Evolutionary conservation across 2,888 invertebrate species (phyloP).

Genomic region (Spodoptera littoralis): DNA sequence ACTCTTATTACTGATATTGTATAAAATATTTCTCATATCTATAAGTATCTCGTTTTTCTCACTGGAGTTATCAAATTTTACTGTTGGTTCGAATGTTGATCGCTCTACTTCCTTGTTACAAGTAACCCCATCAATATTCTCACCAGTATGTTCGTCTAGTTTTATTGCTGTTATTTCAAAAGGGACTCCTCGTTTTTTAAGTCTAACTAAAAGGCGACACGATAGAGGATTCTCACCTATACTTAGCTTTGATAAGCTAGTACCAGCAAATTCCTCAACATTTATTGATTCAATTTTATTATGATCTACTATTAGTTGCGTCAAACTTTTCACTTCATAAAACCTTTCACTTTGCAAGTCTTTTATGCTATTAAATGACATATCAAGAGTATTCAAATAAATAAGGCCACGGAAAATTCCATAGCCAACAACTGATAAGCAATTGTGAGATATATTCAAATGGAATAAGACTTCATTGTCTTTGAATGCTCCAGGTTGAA

Average conservation of each 20-base stretch:
- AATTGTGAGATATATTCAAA: slow-evolving; percentile 77
- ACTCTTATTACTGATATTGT: slow-evolving; percentile 36
- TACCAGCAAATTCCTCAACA: slow-evolving; percentile 66
- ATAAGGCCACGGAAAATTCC: slow-evolving; percentile 72
- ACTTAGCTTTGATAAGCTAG: slow-evolving; percentile 67
- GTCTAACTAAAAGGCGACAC: slow-evolving; percentile 67
- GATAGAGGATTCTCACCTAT: slow-evolving; percentile 79
- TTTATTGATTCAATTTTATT: slow-evolving; percentile 69
- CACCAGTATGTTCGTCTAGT: slow-evolving; percentile 51
- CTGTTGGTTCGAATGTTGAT: slow-evolving; percentile 5
- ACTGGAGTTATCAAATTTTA: slow-evolving; percentile 14
- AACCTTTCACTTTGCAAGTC: slow-evolving; percentile 73
- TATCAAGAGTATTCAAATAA: slow-evolving; percentile 67
- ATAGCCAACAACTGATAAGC: slow-evolving; percentile 64
- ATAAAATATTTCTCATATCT: slow-evolving; percentile 54
- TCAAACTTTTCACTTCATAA: slow-evolving; percentile 66
- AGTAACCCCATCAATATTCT: slow-evolving; percentile 52
- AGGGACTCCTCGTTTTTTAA: slow-evolving; percentile 51
- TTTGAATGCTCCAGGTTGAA: slow-evolving; percentile 75
- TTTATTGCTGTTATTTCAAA: slow-evolving; percentile 55
- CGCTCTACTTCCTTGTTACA: slow-evolving; percentile 55
- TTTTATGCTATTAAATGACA: slow-evolving; percentile 72
- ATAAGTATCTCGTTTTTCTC: slow-evolving; percentile 42
- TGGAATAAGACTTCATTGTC: slow-evolving; percentile 63
- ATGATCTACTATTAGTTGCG: slow-evolving; percentile 70